Percentiles rank a stretch among this genome's conserved stretches.
phyloP scores from a whole-genome alignment of 2,113 vertebrate genomes.

The human (Homo sapiens) region DNA sequence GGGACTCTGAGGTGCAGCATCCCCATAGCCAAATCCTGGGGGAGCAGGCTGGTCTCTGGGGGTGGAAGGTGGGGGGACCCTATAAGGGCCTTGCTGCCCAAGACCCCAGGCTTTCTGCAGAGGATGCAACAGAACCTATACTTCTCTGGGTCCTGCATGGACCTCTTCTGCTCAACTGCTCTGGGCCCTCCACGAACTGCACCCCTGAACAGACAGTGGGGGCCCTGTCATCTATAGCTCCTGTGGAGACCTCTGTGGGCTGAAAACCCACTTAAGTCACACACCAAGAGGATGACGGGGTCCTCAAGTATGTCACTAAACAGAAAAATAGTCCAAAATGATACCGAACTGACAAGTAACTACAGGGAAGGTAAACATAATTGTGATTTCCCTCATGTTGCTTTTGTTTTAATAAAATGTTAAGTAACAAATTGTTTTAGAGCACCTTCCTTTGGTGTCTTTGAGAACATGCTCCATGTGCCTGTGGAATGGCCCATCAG shows the following conservation, averaged over 20 bases:
- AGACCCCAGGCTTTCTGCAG: neutral
- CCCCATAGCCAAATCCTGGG: neutral
- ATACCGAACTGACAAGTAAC: neutral
- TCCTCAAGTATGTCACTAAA: neutral
- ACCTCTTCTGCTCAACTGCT: neutral
- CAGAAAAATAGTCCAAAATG: neutral
- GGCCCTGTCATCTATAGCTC: neutral
- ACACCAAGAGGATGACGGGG: neutral
- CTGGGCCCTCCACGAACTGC: neutral
- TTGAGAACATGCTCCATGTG: neutral
- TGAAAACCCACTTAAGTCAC: neutral
- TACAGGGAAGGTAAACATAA: neutral
- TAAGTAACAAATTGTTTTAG: neutral
- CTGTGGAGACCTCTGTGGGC: neutral
- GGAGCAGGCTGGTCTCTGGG: neutral
- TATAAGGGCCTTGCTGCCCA: neutral
- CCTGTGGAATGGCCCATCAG: neutral
- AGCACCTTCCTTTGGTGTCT: neutral
- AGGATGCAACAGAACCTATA: neutral
- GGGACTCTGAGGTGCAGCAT: neutral
- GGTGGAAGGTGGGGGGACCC: neutral
- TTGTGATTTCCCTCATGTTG: neutral
- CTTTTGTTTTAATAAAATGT: constrained; percentile 35
- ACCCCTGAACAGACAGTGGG: neutral
- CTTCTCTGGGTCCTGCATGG: neutral